Evolutionary conservation across 2,888 invertebrate species (phyloP).

Genomic region (Acanthosepion esculentum): DNA sequence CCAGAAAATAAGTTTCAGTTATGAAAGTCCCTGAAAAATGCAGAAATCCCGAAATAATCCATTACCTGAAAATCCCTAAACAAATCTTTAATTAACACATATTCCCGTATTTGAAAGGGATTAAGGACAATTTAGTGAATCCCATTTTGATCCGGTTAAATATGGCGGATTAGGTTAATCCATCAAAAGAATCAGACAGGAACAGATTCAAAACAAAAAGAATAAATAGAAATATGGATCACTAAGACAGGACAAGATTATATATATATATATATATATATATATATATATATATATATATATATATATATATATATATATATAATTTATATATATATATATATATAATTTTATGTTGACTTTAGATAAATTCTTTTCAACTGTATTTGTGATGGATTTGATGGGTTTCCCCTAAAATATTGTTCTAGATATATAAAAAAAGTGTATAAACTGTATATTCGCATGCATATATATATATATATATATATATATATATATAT

Average conservation of each 20-base stretch:
- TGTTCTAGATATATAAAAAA: no score
- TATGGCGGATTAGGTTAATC: background rate
- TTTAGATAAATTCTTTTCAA: no score
- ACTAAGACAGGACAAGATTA: no score
- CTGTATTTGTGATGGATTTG: no score
- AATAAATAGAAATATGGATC: no score
- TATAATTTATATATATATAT: constrained; percentile 34
- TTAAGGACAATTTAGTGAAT: background rate
- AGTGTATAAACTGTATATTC: background rate
- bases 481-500: constrained; percentile 35
- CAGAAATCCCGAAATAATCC: no score
- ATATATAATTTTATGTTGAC: background rate
- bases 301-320: constrained; percentile 35
- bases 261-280: background rate
- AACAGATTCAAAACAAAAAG: no score
- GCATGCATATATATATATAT: background rate
- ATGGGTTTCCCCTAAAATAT: no score
- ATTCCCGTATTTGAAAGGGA: background rate
- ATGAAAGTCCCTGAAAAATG: no score
- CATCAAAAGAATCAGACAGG: no score
- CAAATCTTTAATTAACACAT: background rate
- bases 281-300: constrained; percentile 15
- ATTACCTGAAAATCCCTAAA: background rate
- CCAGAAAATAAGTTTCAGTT: no score
- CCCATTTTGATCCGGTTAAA: background rate